A percentile compares a stretch with the other conserved stretches of the same genome.
Evolutionary conservation across 2,888 invertebrate genomes (phyloP).

Genomic region (Synanthedon myopaeformis): DNA sequence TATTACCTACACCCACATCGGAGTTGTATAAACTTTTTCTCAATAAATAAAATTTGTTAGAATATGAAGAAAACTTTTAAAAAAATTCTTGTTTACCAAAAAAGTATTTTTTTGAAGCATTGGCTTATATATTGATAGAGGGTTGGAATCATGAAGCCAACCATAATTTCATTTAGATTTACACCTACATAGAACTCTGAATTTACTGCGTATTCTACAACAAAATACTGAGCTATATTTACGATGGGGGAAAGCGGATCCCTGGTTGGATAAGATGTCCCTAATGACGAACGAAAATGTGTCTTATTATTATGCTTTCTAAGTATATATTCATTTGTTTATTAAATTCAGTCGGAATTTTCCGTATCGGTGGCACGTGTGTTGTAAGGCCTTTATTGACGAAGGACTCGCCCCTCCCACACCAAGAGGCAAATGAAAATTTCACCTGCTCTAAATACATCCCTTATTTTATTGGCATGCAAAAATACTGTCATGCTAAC

Average conservation of each 20-base stretch:
- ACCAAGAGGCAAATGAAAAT: slow-evolving; percentile 40
- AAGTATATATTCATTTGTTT: slow-evolving; percentile 10
- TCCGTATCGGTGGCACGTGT: slow-evolving; percentile 60
- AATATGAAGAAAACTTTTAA: too few species aligned
- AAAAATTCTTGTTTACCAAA: too few species aligned
- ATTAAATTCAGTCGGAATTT: slow-evolving; percentile 33
- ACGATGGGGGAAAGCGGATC: slow-evolving; percentile 55
- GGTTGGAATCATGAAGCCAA: too few species aligned
- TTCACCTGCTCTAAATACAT: slow-evolving; percentile 56
- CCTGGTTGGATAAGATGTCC: slow-evolving; percentile 46
- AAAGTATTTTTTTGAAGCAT: too few species aligned
- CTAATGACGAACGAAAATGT: slow-evolving; percentile 13
- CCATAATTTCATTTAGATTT: too few species aligned
- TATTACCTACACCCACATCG: too few species aligned
- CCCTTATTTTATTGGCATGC: slow-evolving; percentile 40
- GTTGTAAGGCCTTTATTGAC: slow-evolving; percentile 61
- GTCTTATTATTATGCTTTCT: slow-evolving; percentile 11
- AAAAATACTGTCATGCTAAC: slow-evolving; percentile 22
- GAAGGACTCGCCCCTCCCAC: slow-evolving; percentile 43
- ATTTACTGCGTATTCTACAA: slow-evolving; percentile 24
- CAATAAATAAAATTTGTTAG: too few species aligned
- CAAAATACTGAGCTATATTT: slow-evolving; percentile 53
- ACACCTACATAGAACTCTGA: too few species aligned
- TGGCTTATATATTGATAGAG: too few species aligned
- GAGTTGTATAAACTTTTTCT: too few species aligned